A percentile compares a stretch with the other conserved stretches of the same genome.
Evolutionary conservation across 1,140 invertebrate species (phyloP).

Genomic region (Venturia canescens): DNA sequence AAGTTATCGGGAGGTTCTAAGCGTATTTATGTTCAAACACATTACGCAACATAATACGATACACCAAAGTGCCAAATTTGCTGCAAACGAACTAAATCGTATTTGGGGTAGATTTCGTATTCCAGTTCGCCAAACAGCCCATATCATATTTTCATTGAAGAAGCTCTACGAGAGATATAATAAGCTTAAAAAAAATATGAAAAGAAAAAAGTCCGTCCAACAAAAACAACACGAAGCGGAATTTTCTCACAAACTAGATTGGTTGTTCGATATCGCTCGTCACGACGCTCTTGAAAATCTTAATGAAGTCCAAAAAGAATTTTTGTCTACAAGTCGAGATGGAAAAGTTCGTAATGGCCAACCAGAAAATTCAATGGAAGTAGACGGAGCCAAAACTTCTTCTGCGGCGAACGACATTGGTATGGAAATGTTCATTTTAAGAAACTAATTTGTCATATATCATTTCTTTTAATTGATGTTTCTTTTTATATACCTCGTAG

Average conservation of each 20-base stretch:
- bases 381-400: background rate
- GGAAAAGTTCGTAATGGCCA: background rate
- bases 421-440: background rate
- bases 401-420: background rate
- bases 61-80: conserved; percentile 15
- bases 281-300: background rate
- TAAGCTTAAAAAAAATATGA: background rate
- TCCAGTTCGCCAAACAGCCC: background rate
- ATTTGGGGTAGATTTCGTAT: conserved; percentile 21
- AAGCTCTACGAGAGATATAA: background rate
- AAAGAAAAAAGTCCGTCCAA: background rate
- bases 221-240: conserved; percentile 11
- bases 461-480: background rate
- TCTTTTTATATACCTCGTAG: conserved; percentile 27
- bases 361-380: background rate
- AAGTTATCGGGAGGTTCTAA: conserved; percentile 20
- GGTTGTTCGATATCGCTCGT: conserved; percentile 37
- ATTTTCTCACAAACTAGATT: background rate
- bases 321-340: background rate
- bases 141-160: conserved; percentile 16
- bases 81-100: background rate
- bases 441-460: background rate
- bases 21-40: conserved; percentile 26
- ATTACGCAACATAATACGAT: background rate
- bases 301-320: background rate